phyloP scores from a whole-genome alignment of 2,113 vertebrate genomes.

The Heterocephalus glaber region DNA sequence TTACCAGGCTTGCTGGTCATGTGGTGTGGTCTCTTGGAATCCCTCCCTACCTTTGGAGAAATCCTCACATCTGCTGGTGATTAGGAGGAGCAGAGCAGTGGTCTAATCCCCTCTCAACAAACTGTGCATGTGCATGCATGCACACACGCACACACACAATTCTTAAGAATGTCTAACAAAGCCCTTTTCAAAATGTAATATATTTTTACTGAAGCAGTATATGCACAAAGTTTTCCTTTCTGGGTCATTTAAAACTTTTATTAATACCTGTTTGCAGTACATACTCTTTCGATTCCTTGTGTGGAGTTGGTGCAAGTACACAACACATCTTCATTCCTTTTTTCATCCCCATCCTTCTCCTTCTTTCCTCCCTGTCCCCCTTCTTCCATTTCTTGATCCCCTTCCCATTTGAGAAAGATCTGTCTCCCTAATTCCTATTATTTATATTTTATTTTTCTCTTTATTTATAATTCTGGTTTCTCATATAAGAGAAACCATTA shows the following conservation, averaged over 20 bases:
- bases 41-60: not conserved
- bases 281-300: not conserved
- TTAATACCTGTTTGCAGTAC: not conserved
- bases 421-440: not conserved
- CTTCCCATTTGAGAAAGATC: not conserved
- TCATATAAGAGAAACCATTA: not conserved
- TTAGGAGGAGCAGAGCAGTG: not conserved
- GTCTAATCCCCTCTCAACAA: not conserved
- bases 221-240: not conserved
- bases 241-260: not conserved
- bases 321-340: not conserved
- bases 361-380: no score
- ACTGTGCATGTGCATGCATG: not conserved
- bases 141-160: not conserved
- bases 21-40: not conserved
- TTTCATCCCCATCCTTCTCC: not conserved
- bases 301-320: not conserved
- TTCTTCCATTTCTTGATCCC: not conserved
- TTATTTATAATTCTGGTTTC: not conserved
- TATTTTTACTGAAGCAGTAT: constrained; percentile 6
- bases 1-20: not conserved
- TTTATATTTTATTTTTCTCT: not conserved
- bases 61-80: constrained; percentile 19
- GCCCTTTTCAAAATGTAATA: constrained; percentile 17
- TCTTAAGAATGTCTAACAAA: constrained; percentile 6